phyloP scores from a whole-genome alignment of 1,140 invertebrate species.

The Neelides sp. region DNA sequence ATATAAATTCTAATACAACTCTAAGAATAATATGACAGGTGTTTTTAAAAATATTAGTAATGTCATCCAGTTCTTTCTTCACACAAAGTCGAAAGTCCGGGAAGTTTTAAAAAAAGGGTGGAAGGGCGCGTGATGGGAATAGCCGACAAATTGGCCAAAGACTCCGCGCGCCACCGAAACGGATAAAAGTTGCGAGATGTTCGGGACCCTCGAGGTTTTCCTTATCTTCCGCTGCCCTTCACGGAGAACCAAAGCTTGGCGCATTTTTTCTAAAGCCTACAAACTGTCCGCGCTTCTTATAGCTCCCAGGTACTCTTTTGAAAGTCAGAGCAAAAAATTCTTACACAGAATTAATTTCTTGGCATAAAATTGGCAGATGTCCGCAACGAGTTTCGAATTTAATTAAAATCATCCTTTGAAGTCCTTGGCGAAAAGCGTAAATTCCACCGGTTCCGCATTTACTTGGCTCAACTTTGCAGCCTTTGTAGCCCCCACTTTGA shows the following conservation, averaged over 20 bases:
- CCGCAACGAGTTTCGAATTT: conserved; percentile 24
- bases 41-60: too few species aligned
- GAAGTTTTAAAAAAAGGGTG: too few species aligned
- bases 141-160: too few species aligned
- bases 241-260: conserved; percentile 57
- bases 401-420: conserved; percentile 57
- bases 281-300: conserved; percentile 96
- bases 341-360: conserved; percentile 30
- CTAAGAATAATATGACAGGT: too few species aligned
- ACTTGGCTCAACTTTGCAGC: conserved; percentile 67
- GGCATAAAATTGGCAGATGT: conserved; percentile 24
- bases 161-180: too few species aligned
- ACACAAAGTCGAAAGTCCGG: too few species aligned
- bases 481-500: conserved; percentile 82
- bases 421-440: conserved; percentile 88
- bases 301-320: conserved; percentile 92
- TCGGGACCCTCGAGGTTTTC: conserved; percentile 90
- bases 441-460: conserved; percentile 72
- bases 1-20: too few species aligned
- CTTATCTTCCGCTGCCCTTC: conserved; percentile 47
- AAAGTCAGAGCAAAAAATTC: conserved; percentile 30
- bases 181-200: conserved; percentile 70
- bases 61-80: too few species aligned
- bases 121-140: too few species aligned
- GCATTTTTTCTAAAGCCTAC: conserved; percentile 77